Percentiles rank a stretch among this genome's conserved stretches.
These are phyloP conservation scores for Geococcyx californianus DNA, from an alignment of 2,113 vertebrate genomes.

Conservation along the genomic window DNA sequence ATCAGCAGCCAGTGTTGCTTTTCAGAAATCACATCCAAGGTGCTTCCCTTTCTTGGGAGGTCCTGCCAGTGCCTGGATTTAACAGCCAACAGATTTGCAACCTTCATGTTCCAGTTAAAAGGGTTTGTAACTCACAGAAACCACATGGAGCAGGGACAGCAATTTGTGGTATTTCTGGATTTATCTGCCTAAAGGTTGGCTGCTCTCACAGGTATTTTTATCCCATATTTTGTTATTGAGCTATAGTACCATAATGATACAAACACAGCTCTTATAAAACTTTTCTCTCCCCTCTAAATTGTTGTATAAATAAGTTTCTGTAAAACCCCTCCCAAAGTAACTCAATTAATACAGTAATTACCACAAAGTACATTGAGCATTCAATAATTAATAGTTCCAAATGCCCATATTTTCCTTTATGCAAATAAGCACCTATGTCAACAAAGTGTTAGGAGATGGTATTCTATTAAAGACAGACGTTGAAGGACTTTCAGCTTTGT, in stretches of 20 bases:
- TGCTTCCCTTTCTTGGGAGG: neutral
- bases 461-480: slow-evolving; percentile 38
- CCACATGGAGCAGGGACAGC: neutral
- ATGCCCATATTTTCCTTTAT: slow-evolving; percentile 38
- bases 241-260: neutral
- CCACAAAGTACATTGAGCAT: neutral
- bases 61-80: neutral
- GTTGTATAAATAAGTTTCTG: neutral
- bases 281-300: neutral
- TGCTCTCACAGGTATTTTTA: neutral
- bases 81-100: neutral
- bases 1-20: neutral
- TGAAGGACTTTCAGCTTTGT: slow-evolving; percentile 42
- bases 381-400: slow-evolving; percentile 50
- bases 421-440: slow-evolving; percentile 64
- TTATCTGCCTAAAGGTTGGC: neutral
- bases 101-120: neutral
- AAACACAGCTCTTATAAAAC: neutral
- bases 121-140: neutral
- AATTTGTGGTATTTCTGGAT: neutral
- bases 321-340: neutral
- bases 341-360: slow-evolving; percentile 53
- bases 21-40: neutral
- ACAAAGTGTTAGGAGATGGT: slow-evolving; percentile 35
- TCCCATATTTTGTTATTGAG: neutral